A percentile compares a stretch with the other conserved stretches of the same genome.
Conservation (phyloP, 2,888 invertebrate genomes). For the Watsonalla binaria region DNA sequence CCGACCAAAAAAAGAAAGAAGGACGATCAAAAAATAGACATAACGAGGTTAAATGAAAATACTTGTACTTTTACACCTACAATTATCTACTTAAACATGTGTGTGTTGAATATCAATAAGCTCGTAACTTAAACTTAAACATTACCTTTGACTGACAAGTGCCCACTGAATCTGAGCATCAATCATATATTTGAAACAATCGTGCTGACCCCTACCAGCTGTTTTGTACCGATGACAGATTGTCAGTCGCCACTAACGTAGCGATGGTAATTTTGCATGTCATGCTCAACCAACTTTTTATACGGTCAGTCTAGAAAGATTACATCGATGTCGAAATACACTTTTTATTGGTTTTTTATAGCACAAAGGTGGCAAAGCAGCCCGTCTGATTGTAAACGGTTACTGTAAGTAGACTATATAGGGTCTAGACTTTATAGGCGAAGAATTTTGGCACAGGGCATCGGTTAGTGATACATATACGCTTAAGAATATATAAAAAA, state of each 20-base stretch:
- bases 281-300: conserved; percentile 12
- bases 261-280: conserved; percentile 26
- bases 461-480: too few relatives aligned
- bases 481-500: too few relatives aligned
- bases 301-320: not conserved
- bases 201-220: conserved; percentile 17
- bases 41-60: too few relatives aligned
- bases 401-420: too few relatives aligned
- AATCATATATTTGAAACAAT: conserved; percentile 48
- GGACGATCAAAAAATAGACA: too few relatives aligned
- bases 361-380: too few relatives aligned
- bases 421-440: too few relatives aligned
- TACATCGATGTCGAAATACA: not conserved
- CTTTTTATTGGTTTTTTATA: not conserved
- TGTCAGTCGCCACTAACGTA: conserved; percentile 39
- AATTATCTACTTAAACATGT: too few relatives aligned
- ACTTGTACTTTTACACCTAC: too few relatives aligned
- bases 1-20: too few relatives aligned
- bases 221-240: conserved; percentile 46
- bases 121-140: conserved; percentile 14
- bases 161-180: conserved; percentile 43
- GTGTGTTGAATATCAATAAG: not conserved
- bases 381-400: too few relatives aligned
- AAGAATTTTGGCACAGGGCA: too few relatives aligned
- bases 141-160: conserved; percentile 32